Percentiles rank a stretch among this genome's conserved stretches.
Evolutionary conservation across 2,888 invertebrate genomes (phyloP).

Genomic region (Parapristionchus giblindavisi): DNA sequence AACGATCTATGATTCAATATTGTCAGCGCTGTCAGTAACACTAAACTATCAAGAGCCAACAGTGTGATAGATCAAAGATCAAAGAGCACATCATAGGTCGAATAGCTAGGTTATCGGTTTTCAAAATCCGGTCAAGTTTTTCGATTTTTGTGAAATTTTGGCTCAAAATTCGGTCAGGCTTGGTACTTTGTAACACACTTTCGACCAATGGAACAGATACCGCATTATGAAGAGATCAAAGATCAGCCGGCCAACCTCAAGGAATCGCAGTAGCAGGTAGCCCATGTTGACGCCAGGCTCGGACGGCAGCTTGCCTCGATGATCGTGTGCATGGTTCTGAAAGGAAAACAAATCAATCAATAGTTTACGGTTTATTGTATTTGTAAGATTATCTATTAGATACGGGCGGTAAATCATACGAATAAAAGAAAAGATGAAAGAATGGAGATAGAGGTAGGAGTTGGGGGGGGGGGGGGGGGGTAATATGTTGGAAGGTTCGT

Average conservation of each 20-base stretch:
- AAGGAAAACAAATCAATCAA: constrained; percentile 29
- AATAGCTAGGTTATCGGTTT: too few relatives aligned
- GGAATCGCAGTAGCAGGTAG: constrained; percentile 67
- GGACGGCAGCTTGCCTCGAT: constrained; percentile 43
- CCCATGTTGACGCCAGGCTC: constrained; percentile 80
- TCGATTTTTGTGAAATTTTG: not conserved
- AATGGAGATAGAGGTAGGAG: not conserved
- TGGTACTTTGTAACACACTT: not conserved
- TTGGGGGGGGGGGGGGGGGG: not conserved
- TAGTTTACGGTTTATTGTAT: not conserved
- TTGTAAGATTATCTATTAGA: too few relatives aligned
- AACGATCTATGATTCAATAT: not conserved
- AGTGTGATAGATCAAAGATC: not conserved
- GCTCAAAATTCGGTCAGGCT: not conserved
- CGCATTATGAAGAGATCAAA: not conserved
- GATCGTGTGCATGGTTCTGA: constrained; percentile 48
- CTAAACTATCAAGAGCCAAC: not conserved
- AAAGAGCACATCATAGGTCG: not conserved
- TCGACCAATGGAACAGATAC: not conserved
- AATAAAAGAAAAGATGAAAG: not conserved
- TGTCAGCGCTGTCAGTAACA: not conserved
- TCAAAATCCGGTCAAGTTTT: not conserved
- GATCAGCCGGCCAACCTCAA: constrained; percentile 73
- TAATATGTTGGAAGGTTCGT: too few relatives aligned
- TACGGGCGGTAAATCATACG: not conserved